Evolutionary conservation across 64 coral and sea anemone genomes (phyloP), one percentile per base, ranked within the genome.

Genomic region (Montipora capricornis): DNA sequence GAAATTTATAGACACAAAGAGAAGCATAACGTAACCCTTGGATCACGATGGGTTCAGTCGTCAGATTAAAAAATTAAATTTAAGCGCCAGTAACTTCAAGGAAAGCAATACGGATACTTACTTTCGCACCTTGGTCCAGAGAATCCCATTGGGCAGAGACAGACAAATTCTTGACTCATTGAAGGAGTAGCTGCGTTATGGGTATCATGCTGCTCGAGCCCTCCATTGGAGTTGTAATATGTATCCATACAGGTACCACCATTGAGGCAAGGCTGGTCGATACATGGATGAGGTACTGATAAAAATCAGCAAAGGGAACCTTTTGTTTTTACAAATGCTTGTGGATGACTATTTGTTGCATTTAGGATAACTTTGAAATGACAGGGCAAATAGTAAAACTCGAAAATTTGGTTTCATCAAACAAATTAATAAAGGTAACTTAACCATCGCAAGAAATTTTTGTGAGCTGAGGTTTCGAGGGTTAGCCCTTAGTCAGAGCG

Each of bases 221-320:
- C 85, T 14, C 20, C 86, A 4, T 75, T 46, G 12, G 22, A 69
- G 73, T 17, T 82, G 50, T 80, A 75, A 49, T 50, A 78, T 3
- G 85, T 15, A 49, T 93, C 92, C 6, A 88, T 37, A 26, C 92
- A 93, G 0, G 84, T 93, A 3, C 62, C 92, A 19, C 92, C 92
- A 74, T 93, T 88, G 14, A 70, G 49, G 9, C 92, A 93, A 17
- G 92, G 92, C 64, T 81, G 78, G 73, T 76, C 68, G 47, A 81
- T 51, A 73, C 92, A 93, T 49, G 92, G 92, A 58, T 93, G 76
- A 57, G 85, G 92, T 70, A 93, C 92, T 93, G 75, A 79, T 12
- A 64, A 14, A 20, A 71, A 8, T 8, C 53, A 57, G 53, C 53
- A 71, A 71, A 19, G 20, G 5, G 17, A 20, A 71, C 20, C 3